Evolutionary conservation across 2,113 vertebrate genomes (phyloP).

Genomic region (Macaca nemestrina): DNA sequence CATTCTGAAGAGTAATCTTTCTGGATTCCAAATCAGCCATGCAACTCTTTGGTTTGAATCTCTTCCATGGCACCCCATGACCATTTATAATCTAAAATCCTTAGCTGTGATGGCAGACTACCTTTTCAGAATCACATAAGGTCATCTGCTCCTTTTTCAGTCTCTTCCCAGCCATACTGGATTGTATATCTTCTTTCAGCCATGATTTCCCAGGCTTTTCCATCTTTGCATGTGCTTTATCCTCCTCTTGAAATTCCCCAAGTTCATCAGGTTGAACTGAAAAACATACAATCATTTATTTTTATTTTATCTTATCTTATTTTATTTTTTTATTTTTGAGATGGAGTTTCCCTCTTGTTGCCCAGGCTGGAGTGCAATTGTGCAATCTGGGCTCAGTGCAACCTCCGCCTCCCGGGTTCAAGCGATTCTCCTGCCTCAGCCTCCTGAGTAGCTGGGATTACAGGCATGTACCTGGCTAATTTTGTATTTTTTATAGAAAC

Average conservation of each 20-base stretch:
- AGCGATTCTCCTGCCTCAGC: no score
- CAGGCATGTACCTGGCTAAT: no score
- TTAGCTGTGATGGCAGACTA: background rate
- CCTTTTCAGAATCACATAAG: background rate
- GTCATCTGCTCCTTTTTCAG: background rate
- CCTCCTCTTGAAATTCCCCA: background rate
- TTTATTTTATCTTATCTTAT: background rate
- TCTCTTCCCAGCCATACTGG: background rate
- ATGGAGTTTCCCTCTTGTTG: no score
- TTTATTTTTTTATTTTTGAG: background rate
- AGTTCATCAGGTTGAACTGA: background rate
- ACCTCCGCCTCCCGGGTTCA: no score
- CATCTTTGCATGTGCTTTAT: background rate
- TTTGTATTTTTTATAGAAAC: no score
- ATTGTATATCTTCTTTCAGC: background rate
- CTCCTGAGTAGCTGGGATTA: no score
- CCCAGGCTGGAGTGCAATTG: no score
- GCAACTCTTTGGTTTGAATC: background rate
- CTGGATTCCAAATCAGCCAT: background rate
- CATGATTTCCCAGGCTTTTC: background rate
- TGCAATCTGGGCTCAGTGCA: no score
- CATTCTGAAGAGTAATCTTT: background rate
- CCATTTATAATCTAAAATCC: background rate
- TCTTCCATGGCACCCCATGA: background rate
- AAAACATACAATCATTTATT: background rate